Percentiles rank a stretch among this genome's conserved stretches.
These are phyloP conservation scores for Picus viridis DNA, from an alignment of 2,797 vertebrate species.

Conservation along the genomic window DNA sequence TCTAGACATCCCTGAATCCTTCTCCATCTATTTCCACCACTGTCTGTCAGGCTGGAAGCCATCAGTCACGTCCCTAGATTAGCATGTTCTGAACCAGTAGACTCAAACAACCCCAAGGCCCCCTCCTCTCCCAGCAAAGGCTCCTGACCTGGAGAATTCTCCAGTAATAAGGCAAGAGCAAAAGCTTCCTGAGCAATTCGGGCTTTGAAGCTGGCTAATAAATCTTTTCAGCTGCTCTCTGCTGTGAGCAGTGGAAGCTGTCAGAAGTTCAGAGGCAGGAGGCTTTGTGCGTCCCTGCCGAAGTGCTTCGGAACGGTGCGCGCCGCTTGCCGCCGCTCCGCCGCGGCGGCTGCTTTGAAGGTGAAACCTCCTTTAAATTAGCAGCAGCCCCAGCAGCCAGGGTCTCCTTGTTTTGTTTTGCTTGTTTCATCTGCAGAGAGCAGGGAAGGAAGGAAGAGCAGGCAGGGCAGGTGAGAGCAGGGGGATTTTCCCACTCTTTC, in stretches of 20 bases:
- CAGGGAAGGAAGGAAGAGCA: background rate
- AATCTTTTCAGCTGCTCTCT: conserved; percentile 3
- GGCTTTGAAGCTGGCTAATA: conserved; percentile 9
- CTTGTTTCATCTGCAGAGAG: background rate
- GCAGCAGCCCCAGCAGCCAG: background rate
- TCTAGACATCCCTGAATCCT: background rate
- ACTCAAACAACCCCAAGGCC: background rate
- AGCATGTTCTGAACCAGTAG: background rate
- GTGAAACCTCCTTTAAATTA: background rate
- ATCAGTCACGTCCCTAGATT: background rate
- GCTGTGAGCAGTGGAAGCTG: background rate
- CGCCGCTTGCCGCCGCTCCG: fast-evolving
- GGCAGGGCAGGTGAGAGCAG: fast-evolving
- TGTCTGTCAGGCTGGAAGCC: background rate
- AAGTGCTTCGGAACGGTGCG: background rate
- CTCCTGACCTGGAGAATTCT: conserved; percentile 7
- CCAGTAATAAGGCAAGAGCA: background rate
- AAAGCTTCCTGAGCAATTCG: background rate
- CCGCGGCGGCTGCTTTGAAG: background rate
- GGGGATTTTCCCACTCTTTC: background rate
- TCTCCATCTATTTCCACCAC: background rate
- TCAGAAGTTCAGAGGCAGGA: background rate
- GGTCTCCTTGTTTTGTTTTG: background rate
- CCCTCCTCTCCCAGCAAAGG: background rate
- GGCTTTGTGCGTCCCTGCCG: background rate